Evolutionary conservation across 1,140 invertebrate species (phyloP).

Genomic region (Drosophila pallidifrons): DNA sequence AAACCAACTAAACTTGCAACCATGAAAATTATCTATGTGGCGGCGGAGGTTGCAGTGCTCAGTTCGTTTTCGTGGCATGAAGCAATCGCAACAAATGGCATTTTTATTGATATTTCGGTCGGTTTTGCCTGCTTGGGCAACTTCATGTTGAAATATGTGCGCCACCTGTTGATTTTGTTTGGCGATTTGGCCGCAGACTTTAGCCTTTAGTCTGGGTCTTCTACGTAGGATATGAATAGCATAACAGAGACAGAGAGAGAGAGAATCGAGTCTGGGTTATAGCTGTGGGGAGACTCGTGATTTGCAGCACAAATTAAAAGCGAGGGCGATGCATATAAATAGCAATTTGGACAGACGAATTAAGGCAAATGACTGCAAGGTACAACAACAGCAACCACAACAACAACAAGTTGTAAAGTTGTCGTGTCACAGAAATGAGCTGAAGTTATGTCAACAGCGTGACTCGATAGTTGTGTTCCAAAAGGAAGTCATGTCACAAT

Average conservation of each 20-base stretch:
- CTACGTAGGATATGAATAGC: conserved; percentile 4
- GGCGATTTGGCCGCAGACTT: conserved; percentile 51
- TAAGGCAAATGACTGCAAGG: conserved; percentile 73
- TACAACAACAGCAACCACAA: conserved; percentile 14
- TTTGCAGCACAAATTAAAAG: conserved; percentile 80
- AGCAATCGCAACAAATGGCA: conserved; percentile 80
- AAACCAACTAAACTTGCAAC: conserved; percentile 9
- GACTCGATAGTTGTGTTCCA: conserved; percentile 46
- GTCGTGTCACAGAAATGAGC: conserved; percentile 65
- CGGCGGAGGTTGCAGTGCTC: conserved; percentile 11
- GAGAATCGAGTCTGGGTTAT: background rate
- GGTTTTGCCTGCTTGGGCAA: conserved; percentile 59
- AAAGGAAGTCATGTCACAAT: conserved; percentile 13
- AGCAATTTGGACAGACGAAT: conserved; percentile 81
- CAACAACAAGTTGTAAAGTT: conserved; percentile 44
- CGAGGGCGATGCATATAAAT: conserved; percentile 81
- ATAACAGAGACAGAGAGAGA: background rate
- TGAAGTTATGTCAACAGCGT: conserved; percentile 74
- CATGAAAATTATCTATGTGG: conserved; percentile 73
- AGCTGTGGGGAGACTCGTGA: conserved; percentile 59
- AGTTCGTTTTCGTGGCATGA: conserved; percentile 54
- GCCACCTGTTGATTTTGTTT: conserved; percentile 82
- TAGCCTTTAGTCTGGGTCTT: background rate
- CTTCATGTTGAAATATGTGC: conserved; percentile 80
- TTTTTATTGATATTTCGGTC: conserved; percentile 83